Evolutionary conservation across 2,888 invertebrate genomes (phyloP).

Genomic region (Hemistola chrysoprasaria): DNA sequence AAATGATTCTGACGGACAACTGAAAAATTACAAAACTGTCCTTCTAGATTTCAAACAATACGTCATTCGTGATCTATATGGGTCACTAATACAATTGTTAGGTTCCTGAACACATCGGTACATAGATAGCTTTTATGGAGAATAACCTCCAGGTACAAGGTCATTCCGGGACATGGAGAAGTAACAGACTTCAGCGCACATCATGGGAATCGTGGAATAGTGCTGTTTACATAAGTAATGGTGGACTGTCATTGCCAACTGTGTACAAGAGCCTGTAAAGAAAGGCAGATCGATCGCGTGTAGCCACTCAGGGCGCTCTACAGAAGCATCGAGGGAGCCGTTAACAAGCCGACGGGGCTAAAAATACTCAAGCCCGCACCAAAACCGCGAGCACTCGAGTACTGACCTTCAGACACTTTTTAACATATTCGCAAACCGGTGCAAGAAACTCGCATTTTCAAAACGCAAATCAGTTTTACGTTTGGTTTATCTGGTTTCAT

Average conservation of each 20-base stretch:
- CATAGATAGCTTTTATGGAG: no score
- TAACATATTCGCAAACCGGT: conserved; percentile 23
- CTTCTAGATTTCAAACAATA: no score
- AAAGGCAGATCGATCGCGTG: conserved; percentile 23
- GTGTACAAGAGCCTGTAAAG: conserved; percentile 5
- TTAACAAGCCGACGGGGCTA: conserved; percentile 31
- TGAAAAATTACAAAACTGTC: no score
- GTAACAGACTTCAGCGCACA: no score
- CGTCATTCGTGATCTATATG: no score
- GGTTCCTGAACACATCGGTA: no score
- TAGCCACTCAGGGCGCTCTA: conserved; percentile 9
- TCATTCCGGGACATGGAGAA: no score
- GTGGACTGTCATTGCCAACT: no score
- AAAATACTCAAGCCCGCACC: conserved; percentile 44
- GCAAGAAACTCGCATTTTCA: conserved; percentile 13
- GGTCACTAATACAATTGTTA: no score
- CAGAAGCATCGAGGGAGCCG: conserved; percentile 13
- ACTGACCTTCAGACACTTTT: conserved; percentile 44
- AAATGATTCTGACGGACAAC: not conserved
- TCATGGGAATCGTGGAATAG: no score
- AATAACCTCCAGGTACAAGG: no score
- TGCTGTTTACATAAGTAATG: no score
- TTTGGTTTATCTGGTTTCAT: conserved; percentile 5
- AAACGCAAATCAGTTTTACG: conserved; percentile 7
- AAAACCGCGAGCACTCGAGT: conserved; percentile 25